Percentiles rank a stretch among this genome's conserved stretches.
Conservation (phyloP, 92 coral and sea anemone genomes). For the Porites divaricata region DNA sequence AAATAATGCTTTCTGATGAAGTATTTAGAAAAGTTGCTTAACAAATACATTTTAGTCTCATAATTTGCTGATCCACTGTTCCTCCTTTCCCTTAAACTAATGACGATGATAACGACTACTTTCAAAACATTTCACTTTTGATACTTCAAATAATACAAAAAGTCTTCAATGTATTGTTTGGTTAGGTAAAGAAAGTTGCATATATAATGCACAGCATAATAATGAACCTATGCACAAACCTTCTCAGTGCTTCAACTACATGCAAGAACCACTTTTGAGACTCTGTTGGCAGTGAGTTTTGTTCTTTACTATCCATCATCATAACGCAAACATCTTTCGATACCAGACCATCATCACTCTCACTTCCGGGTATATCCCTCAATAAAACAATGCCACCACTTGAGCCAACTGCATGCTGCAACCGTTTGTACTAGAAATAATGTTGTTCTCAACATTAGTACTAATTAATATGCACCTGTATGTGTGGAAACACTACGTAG, state of each 20-base stretch:
- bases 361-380: conserved; percentile 59
- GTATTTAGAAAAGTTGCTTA: no score
- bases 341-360: conserved; percentile 40
- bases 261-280: conserved; percentile 73
- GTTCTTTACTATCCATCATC: conserved; percentile 88
- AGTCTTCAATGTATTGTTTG: no score
- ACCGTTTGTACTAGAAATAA: conserved; percentile 56
- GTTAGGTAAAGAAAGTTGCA: no score
- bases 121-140: no score
- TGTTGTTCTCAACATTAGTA: neutral
- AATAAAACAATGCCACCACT: conserved; percentile 80
- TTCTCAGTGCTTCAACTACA: conserved; percentile 76
- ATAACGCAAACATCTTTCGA: conserved; percentile 71
- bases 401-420: conserved; percentile 54
- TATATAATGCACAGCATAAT: no score
- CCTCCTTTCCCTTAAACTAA: no score
- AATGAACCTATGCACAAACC: conserved; percentile 42
- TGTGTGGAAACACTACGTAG: no score
- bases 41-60: no score
- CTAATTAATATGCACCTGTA: neutral
- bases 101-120: no score
- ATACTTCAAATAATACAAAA: no score
- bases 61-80: no score
- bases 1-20: no score
- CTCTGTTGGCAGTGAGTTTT: conserved; percentile 55